These are phyloP conservation scores for Calidris pygmaea DNA, from an alignment of 2,113 vertebrate species.

Conservation along the genomic window DNA sequence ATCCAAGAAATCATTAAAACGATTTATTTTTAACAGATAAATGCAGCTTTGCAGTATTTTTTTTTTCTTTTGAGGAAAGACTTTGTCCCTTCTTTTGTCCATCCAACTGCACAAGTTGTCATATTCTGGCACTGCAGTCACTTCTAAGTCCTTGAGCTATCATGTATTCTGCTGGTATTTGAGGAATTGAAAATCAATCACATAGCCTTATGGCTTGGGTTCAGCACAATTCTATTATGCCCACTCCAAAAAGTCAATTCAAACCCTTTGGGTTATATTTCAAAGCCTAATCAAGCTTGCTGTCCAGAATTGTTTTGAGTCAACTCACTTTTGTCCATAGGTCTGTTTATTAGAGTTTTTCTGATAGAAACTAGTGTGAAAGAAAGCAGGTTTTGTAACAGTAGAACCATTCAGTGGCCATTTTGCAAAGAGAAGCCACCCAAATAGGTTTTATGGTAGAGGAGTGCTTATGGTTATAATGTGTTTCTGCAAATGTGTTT, in stretches of 20 bases:
- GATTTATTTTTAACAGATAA: not conserved
- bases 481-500: not conserved
- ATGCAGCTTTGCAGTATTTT: not conserved
- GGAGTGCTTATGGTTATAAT: not conserved
- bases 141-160: constrained; percentile 30
- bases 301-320: constrained; percentile 20
- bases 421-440: not conserved
- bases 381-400: not conserved
- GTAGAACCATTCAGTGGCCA: not conserved
- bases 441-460: not conserved
- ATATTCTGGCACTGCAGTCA: not conserved
- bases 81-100: not conserved
- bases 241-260: constrained; percentile 48
- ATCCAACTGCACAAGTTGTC: not conserved
- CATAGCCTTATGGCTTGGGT: constrained; percentile 46
- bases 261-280: constrained; percentile 53
- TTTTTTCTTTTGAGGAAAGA: not conserved
- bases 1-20: constrained; percentile 32
- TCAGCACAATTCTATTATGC: constrained; percentile 63
- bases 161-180: constrained; percentile 45
- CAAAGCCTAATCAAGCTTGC: constrained; percentile 63
- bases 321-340: constrained; percentile 18
- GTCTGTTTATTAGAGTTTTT: constrained; percentile 32
- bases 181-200: constrained; percentile 64
- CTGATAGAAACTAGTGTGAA: not conserved